A percentile compares a stretch with the other conserved stretches of the same genome.
These are phyloP conservation scores for Coreius guichenoti DNA, from an alignment of 2,797 vertebrate genomes.

Conservation along the genomic window DNA sequence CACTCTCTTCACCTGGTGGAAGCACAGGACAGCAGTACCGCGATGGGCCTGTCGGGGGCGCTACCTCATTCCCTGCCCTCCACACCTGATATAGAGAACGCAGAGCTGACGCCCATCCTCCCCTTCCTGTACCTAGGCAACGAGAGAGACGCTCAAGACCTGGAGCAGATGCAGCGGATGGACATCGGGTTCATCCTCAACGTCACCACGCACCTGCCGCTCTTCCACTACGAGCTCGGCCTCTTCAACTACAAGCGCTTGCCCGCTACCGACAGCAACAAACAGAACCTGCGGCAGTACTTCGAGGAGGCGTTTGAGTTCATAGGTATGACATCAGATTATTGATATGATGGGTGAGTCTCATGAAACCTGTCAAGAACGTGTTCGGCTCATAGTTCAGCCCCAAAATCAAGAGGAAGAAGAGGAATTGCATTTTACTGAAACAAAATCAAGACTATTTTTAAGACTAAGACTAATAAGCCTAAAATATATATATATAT, in stretches of 20 bases:
- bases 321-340: slow-evolving; percentile 83
- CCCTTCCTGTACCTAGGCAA: slow-evolving; percentile 97
- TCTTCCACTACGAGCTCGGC: slow-evolving; percentile 94
- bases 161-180: slow-evolving; percentile 88
- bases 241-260: slow-evolving; percentile 94
- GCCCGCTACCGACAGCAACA: slow-evolving; percentile 98
- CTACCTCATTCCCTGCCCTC: slow-evolving; percentile 93
- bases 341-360: no score
- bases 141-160: slow-evolving; percentile 93
- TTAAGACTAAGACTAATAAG: not conserved
- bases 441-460: not conserved
- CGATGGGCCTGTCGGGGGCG: slow-evolving; percentile 77
- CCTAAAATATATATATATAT: no score
- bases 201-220: slow-evolving; percentile 96
- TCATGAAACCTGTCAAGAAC: not conserved
- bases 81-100: slow-evolving; percentile 96
- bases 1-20: slow-evolving; percentile 95
- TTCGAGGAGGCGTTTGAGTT: slow-evolving; percentile 99
- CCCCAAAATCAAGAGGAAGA: not conserved
- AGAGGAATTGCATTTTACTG: not conserved
- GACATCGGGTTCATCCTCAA: slow-evolving; percentile 95
- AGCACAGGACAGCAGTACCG: slow-evolving; percentile 79
- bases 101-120: slow-evolving; percentile 94
- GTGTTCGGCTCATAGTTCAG: not conserved
- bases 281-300: slow-evolving; percentile 99